Evolutionary conservation across 2,888 invertebrate genomes (phyloP).

Genomic region (Drosophila nr. medialis): DNA sequence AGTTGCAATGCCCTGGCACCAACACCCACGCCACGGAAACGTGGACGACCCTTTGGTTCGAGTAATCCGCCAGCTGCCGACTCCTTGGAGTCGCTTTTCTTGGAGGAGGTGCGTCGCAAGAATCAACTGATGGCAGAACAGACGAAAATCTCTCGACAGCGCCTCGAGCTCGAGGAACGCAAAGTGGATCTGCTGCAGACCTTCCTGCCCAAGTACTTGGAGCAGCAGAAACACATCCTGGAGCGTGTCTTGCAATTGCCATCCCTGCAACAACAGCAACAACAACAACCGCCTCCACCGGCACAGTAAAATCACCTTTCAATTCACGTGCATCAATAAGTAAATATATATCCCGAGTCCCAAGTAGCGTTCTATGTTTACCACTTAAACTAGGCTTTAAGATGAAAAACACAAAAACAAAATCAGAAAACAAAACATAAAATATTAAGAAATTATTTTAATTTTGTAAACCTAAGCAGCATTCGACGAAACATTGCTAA

Average conservation of each 20-base stretch:
- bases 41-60: slow-evolving; percentile 69
- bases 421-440: slow-evolving; percentile 15
- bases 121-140: slow-evolving; percentile 78
- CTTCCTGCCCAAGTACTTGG: slow-evolving; percentile 81
- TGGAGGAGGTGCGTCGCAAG: slow-evolving; percentile 78
- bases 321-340: slow-evolving; percentile 1
- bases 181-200: slow-evolving; percentile 76
- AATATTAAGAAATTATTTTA: slow-evolving; percentile 6
- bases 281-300: slow-evolving; percentile 20
- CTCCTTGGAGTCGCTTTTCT: slow-evolving; percentile 66
- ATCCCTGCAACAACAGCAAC: slow-evolving; percentile 23
- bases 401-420: slow-evolving; percentile 10
- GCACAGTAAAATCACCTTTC: slow-evolving; percentile 25
- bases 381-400: slow-evolving; percentile 44
- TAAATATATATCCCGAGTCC: slow-evolving; percentile 11
- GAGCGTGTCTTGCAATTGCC: slow-evolving; percentile 58
- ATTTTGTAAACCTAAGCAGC: slow-evolving; percentile 22
- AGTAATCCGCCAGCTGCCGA: slow-evolving; percentile 60
- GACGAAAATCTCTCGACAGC: slow-evolving; percentile 75
- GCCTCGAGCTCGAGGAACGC: slow-evolving; percentile 76
- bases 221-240: slow-evolving; percentile 76
- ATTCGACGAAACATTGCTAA: slow-evolving; percentile 21
- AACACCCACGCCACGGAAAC: slow-evolving; percentile 63
- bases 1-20: slow-evolving; percentile 29
- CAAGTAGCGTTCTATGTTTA: slow-evolving; percentile 50